phyloP scores from a whole-genome alignment of 30 jellyfish, hydroid and myxozoan species.

The Turritopsis rubra region DNA sequence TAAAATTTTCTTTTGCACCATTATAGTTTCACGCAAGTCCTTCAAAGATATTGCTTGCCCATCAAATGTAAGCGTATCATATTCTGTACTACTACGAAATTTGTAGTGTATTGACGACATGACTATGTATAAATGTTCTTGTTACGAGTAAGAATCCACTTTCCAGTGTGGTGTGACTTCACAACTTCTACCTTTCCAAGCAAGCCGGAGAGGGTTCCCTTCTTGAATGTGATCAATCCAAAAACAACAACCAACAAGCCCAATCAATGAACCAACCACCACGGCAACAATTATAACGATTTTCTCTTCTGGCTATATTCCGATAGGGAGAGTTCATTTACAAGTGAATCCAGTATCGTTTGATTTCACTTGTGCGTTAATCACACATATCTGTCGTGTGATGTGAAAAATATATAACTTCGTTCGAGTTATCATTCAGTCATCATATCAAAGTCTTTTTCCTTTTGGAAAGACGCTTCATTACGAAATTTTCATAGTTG shows the following conservation, averaged over 20 bases:
- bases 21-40: constrained; percentile 88
- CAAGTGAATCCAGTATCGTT: neutral
- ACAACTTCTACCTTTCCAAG: neutral
- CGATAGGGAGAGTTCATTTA: neutral
- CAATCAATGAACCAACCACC: neutral
- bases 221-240: neutral
- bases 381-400: neutral
- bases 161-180: neutral
- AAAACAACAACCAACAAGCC: neutral
- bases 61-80: constrained; percentile 90
- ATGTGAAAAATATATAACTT: neutral
- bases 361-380: neutral
- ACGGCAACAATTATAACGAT: too few species aligned
- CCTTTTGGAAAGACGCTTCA: neutral
- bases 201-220: neutral
- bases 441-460: neutral
- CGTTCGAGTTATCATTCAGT: neutral
- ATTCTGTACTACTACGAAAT: constrained; percentile 96
- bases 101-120: constrained; percentile 97
- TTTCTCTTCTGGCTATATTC: neutral
- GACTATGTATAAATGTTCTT: neutral
- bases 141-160: neutral
- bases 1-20: constrained; percentile 85
- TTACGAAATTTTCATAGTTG: neutral
- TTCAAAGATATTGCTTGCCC: constrained; percentile 89